phyloP scores from a whole-genome alignment of 2,888 invertebrate genomes.

The Rhorus exstirpatorius region DNA sequence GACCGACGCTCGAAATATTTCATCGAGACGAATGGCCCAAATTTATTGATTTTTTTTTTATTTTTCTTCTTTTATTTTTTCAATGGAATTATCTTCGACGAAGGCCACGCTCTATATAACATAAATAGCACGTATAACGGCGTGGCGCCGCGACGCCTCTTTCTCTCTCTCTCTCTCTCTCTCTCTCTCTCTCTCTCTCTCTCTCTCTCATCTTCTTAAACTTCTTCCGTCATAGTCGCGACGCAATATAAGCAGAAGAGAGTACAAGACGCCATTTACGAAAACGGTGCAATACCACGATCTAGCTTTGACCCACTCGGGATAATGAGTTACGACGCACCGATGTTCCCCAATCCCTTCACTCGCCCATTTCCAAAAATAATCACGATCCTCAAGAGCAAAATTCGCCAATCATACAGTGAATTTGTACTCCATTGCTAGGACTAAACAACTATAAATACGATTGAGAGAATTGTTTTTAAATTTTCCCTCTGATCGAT shows the following conservation, averaged over 20 bases:
- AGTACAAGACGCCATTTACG: constrained; percentile 22
- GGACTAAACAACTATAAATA: too few species aligned
- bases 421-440: too few species aligned
- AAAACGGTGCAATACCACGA: too few species aligned
- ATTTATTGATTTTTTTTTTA: constrained; percentile 40
- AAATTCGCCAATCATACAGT: too few species aligned
- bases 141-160: constrained; percentile 36
- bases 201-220: constrained; percentile 16
- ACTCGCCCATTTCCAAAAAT: too few species aligned
- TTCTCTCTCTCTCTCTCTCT: constrained; percentile 3
- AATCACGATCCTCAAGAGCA: too few species aligned
- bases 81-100: constrained; percentile 48
- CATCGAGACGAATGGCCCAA: constrained; percentile 41
- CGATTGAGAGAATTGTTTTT: too few species aligned
- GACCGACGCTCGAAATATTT: neutral
- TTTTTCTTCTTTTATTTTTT: constrained; percentile 17
- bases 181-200: constrained; percentile 16
- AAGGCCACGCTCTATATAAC: constrained; percentile 64
- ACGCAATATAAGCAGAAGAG: constrained; percentile 46
- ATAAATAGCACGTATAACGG: constrained; percentile 62
- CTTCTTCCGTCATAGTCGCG: constrained; percentile 30
- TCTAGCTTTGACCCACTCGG: constrained; percentile 53
- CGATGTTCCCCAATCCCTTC: too few species aligned
- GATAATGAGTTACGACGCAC: constrained; percentile 51
- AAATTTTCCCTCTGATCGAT: too few species aligned